These are phyloP conservation scores for Dipus sagitta DNA, from an alignment of 2,797 vertebrate species.

Conservation along the genomic window DNA sequence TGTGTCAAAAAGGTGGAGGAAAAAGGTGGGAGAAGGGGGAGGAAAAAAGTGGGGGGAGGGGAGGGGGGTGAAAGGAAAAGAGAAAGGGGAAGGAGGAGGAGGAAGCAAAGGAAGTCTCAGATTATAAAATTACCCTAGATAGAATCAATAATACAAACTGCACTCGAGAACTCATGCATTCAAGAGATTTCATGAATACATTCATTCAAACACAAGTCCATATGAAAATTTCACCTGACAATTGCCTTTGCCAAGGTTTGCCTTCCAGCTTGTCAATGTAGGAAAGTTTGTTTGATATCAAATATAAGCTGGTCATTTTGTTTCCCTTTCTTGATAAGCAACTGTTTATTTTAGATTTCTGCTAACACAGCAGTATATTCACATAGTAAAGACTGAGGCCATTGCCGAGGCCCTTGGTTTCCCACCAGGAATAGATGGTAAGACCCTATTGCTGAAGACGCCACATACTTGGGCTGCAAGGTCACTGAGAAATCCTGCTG, in stretches of 20 bases:
- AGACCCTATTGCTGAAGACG: too few species aligned
- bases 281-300: neutral
- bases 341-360: neutral
- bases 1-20: neutral
- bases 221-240: neutral
- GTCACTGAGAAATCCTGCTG: too few species aligned
- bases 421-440: too few species aligned
- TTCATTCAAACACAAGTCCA: neutral
- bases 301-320: neutral
- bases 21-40: neutral
- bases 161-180: neutral
- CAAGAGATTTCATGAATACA: neutral
- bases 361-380: neutral
- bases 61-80: too few species aligned
- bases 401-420: too few species aligned
- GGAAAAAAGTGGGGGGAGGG: too few species aligned
- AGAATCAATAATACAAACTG: neutral
- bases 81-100: too few species aligned
- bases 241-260: neutral
- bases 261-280: neutral
- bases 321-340: neutral
- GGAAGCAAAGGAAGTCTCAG: neutral
- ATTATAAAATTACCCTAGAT: constrained; percentile 1
- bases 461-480: too few species aligned
- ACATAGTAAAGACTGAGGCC: neutral